Evolutionary conservation across 2,888 invertebrate species (phyloP).

Genomic region (Ctenicera cuprea): DNA sequence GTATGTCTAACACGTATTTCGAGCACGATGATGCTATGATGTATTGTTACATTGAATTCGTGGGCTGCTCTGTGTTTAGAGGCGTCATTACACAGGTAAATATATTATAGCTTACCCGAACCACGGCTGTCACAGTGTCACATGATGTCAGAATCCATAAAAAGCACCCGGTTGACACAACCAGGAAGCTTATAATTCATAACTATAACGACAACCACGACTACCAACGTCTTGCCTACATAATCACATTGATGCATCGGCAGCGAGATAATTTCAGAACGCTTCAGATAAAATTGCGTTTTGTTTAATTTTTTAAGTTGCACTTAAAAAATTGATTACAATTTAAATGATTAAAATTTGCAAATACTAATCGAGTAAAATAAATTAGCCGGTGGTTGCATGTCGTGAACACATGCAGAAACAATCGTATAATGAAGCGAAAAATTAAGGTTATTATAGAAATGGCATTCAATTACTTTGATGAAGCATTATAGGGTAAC

Average conservation of each 20-base stretch:
- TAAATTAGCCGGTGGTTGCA: constrained; percentile 1
- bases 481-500: constrained; percentile 26
- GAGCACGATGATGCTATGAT: constrained; percentile 62
- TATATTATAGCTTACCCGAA: constrained; percentile 62
- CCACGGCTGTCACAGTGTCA: constrained; percentile 63
- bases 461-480: constrained; percentile 27
- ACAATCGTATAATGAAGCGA: constrained; percentile 27
- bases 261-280: neutral
- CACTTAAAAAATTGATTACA: too few relatives aligned
- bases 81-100: constrained; percentile 64
- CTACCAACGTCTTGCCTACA: constrained; percentile 15
- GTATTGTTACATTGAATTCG: constrained; percentile 61
- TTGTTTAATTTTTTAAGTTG: too few relatives aligned
- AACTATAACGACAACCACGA: constrained; percentile 48
- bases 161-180: constrained; percentile 51
- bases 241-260: neutral
- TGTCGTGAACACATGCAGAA: constrained; percentile 11
- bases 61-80: constrained; percentile 60
- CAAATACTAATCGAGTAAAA: neutral
- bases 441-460: constrained; percentile 30
- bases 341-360: neutral
- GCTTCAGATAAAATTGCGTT: too few relatives aligned
- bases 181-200: constrained; percentile 60
- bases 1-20: constrained; percentile 59
- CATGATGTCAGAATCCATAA: constrained; percentile 58